Evolutionary conservation across 2,797 vertebrate species (phyloP), one percentile per base, ranked within the genome.

Genomic region (Sebastes umbrosus): DNA sequence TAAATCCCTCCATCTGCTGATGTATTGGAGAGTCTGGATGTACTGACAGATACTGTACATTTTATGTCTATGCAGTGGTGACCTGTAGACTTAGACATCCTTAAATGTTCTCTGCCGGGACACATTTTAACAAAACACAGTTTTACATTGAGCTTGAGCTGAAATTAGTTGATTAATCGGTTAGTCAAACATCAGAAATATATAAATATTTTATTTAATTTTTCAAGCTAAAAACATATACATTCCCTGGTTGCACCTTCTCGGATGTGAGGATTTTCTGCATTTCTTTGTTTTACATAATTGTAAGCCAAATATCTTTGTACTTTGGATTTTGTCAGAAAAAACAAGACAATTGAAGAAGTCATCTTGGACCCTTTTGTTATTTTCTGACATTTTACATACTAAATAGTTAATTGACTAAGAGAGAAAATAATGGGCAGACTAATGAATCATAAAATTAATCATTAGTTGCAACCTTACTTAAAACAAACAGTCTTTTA

Each of bases 1-100:
- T 89, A 91, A 93, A 93, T 92, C 91, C 90, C 78, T 87, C 92
- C 92, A 93, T 94, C 92, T 94, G 91, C 73, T 80, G 57, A 59
- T 73, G 64, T 69, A 68, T 68, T 55, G 16, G 22, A 73, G 34
- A 84, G 39, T 67, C 83, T 83, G 75, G 76, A 39, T 66, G 57
- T 57, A 50, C 64, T 72, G 72, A 73, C 66, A 46, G 50, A 70
- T 50, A 71, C 67, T 43, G 34, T 43, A 57, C 24, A 52, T 84
- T 67, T 64, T 50, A 34, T 57, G 31, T 77, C 34, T 79, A 32
- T 20, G 24, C 77, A 12, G 66, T 31, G 36, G 64, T 82, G 39
- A 74, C 69, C 65, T 79, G 69, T 62, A 74, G 77, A 68, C 55
- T n/a, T 65, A n/a, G 24, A 75, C 4, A 29, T 55, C 22, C 22